A percentile compares a stretch with the other conserved stretches of the same genome.
These are phyloP conservation scores for Gallinago solitaria DNA, from an alignment of 2,797 vertebrate genomes.

Conservation along the genomic window DNA sequence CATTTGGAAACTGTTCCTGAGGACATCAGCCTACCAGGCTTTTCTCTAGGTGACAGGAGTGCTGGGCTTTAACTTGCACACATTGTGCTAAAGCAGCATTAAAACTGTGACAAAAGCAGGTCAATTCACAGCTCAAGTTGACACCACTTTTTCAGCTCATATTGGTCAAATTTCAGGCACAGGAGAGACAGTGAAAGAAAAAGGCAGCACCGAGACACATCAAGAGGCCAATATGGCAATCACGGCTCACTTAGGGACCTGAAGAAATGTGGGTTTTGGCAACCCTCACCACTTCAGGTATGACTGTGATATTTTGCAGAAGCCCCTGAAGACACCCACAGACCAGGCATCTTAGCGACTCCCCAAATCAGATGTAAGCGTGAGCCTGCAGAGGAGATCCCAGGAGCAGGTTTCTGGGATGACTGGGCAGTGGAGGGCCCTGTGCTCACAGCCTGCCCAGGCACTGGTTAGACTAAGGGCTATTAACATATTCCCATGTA, in stretches of 20 bases:
- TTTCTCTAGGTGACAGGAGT: background rate
- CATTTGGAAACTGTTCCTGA: background rate
- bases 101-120: slow-evolving; percentile 55
- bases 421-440: background rate
- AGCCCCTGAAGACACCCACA: background rate
- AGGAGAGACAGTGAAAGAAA: background rate
- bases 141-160: slow-evolving; percentile 43
- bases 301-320: background rate
- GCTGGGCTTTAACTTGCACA: background rate
- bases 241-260: fast-evolving
- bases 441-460: background rate
- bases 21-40: background rate
- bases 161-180: slow-evolving; percentile 28
- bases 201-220: background rate
- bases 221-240: background rate
- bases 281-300: background rate
- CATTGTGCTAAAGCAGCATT: slow-evolving; percentile 45
- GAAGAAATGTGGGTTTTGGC: no score
- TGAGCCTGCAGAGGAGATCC: background rate
- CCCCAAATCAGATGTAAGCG: background rate
- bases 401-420: background rate
- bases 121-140: slow-evolving; percentile 55
- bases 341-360: background rate
- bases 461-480: background rate
- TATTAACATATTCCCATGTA: background rate